phyloP scores from a whole-genome alignment of 2,888 invertebrate species.

The Frankliniella fusca region DNA sequence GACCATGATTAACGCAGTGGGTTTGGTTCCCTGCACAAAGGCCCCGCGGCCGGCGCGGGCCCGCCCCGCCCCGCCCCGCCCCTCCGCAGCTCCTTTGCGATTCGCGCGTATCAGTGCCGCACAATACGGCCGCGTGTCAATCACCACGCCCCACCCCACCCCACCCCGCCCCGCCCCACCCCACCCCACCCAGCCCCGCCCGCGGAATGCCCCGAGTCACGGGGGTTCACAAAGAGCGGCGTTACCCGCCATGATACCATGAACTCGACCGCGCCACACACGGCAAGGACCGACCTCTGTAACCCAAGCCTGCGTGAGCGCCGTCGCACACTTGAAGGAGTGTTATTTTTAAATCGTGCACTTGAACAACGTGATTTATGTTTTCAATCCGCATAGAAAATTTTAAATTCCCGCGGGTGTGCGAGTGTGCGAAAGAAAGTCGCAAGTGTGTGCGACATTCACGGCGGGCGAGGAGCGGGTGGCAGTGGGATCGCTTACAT shows the following conservation, averaged over 20 bases:
- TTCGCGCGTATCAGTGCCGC: neutral
- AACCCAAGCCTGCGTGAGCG: neutral
- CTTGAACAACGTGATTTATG: neutral
- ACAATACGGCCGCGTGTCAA: neutral
- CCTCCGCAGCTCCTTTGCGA: neutral
- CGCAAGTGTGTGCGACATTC: too few relatives aligned
- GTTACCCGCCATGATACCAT: neutral
- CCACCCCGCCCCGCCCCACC: neutral
- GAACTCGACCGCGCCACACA: neutral
- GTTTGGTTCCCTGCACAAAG: neutral
- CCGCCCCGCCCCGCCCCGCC: neutral
- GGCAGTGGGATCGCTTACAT: too few relatives aligned
- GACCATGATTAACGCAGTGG: too few relatives aligned
- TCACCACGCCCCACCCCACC: neutral
- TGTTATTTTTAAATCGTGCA: neutral
- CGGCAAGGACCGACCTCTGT: neutral
- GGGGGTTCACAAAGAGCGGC: neutral
- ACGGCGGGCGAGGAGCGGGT: too few relatives aligned
- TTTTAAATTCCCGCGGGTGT: too few relatives aligned
- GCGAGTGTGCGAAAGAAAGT: neutral
- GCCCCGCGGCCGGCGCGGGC: neutral
- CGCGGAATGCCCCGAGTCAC: slow-evolving; percentile 4
- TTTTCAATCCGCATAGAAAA: too few relatives aligned
- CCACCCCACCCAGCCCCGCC: neutral
- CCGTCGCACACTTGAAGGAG: neutral